Conservation (phyloP, 2,888 invertebrate species). For the Macrosoma leucophasiata region DNA sequence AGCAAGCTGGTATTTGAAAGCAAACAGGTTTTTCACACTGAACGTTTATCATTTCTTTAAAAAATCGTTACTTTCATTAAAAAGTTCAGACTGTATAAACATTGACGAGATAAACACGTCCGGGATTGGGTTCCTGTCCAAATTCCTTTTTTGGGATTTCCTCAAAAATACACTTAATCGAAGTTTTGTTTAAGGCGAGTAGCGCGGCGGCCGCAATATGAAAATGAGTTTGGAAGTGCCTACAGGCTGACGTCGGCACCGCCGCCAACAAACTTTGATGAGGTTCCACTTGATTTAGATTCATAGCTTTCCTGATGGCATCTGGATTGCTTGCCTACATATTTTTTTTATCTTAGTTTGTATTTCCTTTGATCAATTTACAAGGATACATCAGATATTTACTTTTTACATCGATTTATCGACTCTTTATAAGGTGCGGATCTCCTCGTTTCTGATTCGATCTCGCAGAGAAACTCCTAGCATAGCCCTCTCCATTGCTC, state of each 20-base stretch:
- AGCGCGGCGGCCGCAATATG: constrained; percentile 43
- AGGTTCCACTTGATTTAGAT: constrained; percentile 61
- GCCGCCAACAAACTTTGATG: constrained; percentile 58
- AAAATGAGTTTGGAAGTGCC: constrained; percentile 61
- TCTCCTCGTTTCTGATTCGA: too few relatives aligned
- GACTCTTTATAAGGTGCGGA: too few relatives aligned
- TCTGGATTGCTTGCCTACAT: constrained; percentile 47
- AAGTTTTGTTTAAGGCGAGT: constrained; percentile 24
- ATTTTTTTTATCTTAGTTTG: too few relatives aligned
- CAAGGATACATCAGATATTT: too few relatives aligned
- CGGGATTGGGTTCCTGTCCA: constrained; percentile 15
- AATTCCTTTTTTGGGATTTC: constrained; percentile 14
- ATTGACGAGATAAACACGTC: constrained; percentile 22
- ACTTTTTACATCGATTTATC: too few relatives aligned
- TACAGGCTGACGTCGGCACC: too few relatives aligned
- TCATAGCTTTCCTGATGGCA: constrained; percentile 59
- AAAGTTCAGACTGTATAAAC: constrained; percentile 20
- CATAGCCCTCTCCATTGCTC: too few relatives aligned
- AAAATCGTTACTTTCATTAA: constrained; percentile 15
- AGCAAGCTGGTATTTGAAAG: too few relatives aligned
- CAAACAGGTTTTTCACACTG: too few relatives aligned
- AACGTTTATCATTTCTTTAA: too few relatives aligned
- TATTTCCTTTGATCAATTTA: too few relatives aligned
- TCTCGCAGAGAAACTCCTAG: too few relatives aligned
- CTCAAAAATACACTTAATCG: constrained; percentile 21